A percentile compares a stretch with the other conserved stretches of the same genome.
Conservation (phyloP, 2,113 vertebrate species). For the Tauraco erythrolophus region DNA sequence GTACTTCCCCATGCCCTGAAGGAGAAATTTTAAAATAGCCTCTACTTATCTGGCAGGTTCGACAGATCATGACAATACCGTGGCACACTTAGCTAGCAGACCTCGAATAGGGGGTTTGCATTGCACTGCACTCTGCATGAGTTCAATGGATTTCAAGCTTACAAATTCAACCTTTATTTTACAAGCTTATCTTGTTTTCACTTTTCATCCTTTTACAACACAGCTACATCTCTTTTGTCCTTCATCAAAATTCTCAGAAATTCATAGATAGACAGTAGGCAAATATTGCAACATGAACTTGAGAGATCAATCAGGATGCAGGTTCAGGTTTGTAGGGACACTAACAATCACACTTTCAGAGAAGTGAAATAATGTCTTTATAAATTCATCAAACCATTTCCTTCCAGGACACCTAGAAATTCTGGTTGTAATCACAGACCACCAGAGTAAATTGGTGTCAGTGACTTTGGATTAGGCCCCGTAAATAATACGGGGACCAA, state of each 20-base stretch:
- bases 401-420: background rate
- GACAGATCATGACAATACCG: constrained; percentile 14
- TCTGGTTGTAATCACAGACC: background rate
- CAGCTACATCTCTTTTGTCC: background rate
- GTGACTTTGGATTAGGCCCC: background rate
- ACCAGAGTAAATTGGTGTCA: background rate
- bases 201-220: background rate
- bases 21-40: constrained; percentile 59
- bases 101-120: background rate
- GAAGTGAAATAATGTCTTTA: background rate
- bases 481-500: background rate
- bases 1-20: constrained; percentile 41
- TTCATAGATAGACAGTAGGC: background rate
- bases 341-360: background rate
- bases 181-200: background rate
- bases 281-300: background rate
- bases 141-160: background rate
- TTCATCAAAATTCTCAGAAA: background rate
- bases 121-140: background rate
- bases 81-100: background rate
- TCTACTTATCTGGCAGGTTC: constrained; percentile 30
- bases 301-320: background rate
- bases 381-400: background rate
- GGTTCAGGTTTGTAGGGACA: background rate
- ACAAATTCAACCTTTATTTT: background rate